Evolutionary conservation across 1,140 invertebrate species (phyloP).

Genomic region (Panagrolaimus sp.): DNA sequence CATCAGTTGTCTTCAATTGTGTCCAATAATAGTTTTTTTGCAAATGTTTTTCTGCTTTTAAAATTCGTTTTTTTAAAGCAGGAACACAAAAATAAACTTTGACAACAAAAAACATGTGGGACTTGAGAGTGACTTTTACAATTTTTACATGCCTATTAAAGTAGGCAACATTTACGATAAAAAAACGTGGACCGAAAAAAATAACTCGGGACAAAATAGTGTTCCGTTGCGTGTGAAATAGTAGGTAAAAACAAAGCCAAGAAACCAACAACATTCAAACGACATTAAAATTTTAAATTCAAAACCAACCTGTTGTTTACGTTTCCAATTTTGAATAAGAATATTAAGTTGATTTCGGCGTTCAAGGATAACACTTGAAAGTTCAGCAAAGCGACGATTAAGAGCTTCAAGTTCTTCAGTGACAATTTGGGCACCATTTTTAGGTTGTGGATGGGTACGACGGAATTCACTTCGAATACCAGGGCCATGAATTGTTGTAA

Average conservation of each 20-base stretch:
- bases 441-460: constrained; percentile 49
- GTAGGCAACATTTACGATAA: not conserved
- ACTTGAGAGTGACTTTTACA: too few relatives aligned
- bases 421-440: constrained; percentile 71
- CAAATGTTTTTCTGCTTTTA: too few relatives aligned
- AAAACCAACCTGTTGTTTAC: constrained; percentile 56
- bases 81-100: too few relatives aligned
- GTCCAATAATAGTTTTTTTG: too few relatives aligned
- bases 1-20: too few relatives aligned
- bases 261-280: not conserved
- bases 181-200: not conserved
- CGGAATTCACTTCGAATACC: constrained; percentile 42
- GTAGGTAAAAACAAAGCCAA: not conserved
- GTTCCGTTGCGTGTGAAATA: not conserved
- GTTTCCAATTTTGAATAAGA: constrained; percentile 56
- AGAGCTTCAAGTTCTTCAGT: constrained; percentile 70
- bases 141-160: too few relatives aligned
- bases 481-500: constrained; percentile 73
- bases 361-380: constrained; percentile 51
- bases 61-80: too few relatives aligned
- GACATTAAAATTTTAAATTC: not conserved
- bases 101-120: too few relatives aligned
- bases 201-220: not conserved
- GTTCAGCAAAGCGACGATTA: constrained; percentile 56
- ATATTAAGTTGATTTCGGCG: constrained; percentile 54